Percentiles rank a stretch among this genome's conserved stretches.
Conservation (phyloP, 2,888 invertebrate genomes). For the Pterostichus niger region DNA sequence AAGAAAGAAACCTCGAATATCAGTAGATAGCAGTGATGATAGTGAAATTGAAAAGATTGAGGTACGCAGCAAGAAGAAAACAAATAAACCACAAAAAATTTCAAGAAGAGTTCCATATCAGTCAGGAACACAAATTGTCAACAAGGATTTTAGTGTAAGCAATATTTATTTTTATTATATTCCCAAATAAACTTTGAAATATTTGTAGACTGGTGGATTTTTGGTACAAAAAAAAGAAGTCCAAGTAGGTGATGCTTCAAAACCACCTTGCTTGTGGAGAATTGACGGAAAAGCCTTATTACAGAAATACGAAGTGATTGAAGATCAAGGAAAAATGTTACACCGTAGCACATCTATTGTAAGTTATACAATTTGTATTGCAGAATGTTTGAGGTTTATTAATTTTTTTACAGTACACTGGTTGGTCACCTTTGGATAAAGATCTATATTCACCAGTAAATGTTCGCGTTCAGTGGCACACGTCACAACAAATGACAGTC, state of each 20-base stretch:
- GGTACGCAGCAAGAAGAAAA: slow-evolving; percentile 57
- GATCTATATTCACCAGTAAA: slow-evolving; percentile 75
- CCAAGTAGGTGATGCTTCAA: slow-evolving; percentile 73
- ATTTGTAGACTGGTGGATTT: slow-evolving; percentile 75
- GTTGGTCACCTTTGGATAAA: slow-evolving; percentile 76
- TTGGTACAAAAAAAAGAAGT: slow-evolving; percentile 76
- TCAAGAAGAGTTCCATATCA: slow-evolving; percentile 49
- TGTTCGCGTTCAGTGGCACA: slow-evolving; percentile 73
- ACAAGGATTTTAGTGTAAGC: slow-evolving; percentile 68
- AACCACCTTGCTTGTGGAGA: slow-evolving; percentile 76
- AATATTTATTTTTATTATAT: neutral
- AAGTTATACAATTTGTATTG: slow-evolving; percentile 69
- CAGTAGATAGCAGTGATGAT: slow-evolving; percentile 70
- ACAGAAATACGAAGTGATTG: slow-evolving; percentile 77
- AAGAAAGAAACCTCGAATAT: slow-evolving; percentile 73
- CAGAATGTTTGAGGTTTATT: neutral
- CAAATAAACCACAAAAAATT: slow-evolving; percentile 28
- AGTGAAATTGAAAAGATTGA: slow-evolving; percentile 70
- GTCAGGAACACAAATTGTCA: slow-evolving; percentile 63
- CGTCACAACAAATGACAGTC: slow-evolving; percentile 73
- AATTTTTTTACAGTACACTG: slow-evolving; percentile 74
- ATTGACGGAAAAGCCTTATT: slow-evolving; percentile 77
- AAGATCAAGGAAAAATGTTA: slow-evolving; percentile 73
- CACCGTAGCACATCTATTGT: slow-evolving; percentile 76
- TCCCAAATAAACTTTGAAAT: neutral